Evolutionary conservation across 2,888 invertebrate genomes (phyloP), one percentile per base, ranked within the genome.

Genomic region (Lithophane leautieri): DNA sequence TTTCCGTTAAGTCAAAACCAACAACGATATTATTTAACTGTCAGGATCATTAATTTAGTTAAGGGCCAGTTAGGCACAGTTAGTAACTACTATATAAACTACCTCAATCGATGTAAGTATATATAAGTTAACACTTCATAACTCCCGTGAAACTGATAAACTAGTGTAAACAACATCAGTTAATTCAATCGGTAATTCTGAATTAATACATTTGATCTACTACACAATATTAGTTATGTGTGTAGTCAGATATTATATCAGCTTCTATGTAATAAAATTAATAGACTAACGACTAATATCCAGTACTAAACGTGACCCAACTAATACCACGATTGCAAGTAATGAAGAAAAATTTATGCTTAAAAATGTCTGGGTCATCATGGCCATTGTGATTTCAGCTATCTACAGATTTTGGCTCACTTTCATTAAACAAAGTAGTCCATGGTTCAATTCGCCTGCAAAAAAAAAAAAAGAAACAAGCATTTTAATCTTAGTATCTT

Each of bases 1-100:
- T n/a, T n/a, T n/a, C n/a, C n/a, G n/a, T n/a, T n/a, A n/a, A n/a
- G n/a, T n/a, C n/a, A n/a, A n/a, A n/a, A n/a, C n/a, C n/a, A n/a
- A n/a, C n/a, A n/a, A n/a, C n/a, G n/a, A n/a, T n/a, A n/a, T n/a
- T n/a, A n/a, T n/a, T 44, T 12, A 54, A 34, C 19, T 44, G n/a
- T 16, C 28, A 44, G 44, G n/a, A 14, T 61, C 25, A 47, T 47
- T 50, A n/a, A 50, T 42, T 42, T 28, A 22, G 22, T 78, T 42
- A 42, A 12, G 12, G 14, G 4, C 16, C 34, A 52, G n/a, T 70
- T 42, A n/a, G n/a, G n/a, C n/a, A n/a, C 6, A 19, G 52, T 78
- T n/a, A 14, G 14, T 52, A 54, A 52, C 25, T 50, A 22, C 44
- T 81, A 65, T 47, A n/a, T 77, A 68, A 75, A 58, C 28, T 28